phyloP scores from a whole-genome alignment of 2,113 vertebrate species.

The Oreochromis niloticus region DNA sequence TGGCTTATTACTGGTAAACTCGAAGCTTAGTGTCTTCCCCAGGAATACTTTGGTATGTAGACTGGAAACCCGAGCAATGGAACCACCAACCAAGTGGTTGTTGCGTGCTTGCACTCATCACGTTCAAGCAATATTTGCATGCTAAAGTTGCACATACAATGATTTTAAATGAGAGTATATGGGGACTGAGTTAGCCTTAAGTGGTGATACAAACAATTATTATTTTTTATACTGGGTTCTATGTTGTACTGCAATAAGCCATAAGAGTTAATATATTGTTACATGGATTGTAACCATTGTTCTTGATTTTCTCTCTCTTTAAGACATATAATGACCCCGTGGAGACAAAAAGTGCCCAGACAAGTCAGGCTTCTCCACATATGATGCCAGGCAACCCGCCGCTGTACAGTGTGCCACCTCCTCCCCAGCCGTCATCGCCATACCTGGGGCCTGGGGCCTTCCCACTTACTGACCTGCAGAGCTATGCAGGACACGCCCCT shows the following conservation, averaged over 20 bases:
- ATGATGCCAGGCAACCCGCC: constrained; percentile 89
- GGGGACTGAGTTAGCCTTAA: not conserved
- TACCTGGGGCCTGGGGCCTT: constrained; percentile 89
- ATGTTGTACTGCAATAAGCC: not conserved
- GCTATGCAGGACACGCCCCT: constrained; percentile 82
- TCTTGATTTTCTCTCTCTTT: not conserved
- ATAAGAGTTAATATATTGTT: not conserved
- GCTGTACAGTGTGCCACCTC: constrained; percentile 86
- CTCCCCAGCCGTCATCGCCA: constrained; percentile 83
- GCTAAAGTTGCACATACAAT: not conserved
- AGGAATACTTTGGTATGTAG: not conserved
- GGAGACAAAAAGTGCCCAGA: constrained; percentile 83
- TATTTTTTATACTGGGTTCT: not conserved
- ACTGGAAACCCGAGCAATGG: not conserved
- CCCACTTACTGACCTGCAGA: constrained; percentile 89
- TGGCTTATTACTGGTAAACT: not conserved
- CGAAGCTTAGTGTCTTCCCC: not conserved
- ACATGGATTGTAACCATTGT: not conserved
- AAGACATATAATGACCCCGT: constrained; percentile 89
- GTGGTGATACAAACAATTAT: fast-evolving
- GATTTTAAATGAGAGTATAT: not conserved
- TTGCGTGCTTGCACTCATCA: not conserved
- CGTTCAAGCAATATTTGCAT: not conserved
- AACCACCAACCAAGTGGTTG: not conserved
- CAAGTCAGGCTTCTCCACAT: constrained; percentile 84